Base-by-base conservation (phyloP, 2,888 invertebrate species). In the Labia minor region DNA sequence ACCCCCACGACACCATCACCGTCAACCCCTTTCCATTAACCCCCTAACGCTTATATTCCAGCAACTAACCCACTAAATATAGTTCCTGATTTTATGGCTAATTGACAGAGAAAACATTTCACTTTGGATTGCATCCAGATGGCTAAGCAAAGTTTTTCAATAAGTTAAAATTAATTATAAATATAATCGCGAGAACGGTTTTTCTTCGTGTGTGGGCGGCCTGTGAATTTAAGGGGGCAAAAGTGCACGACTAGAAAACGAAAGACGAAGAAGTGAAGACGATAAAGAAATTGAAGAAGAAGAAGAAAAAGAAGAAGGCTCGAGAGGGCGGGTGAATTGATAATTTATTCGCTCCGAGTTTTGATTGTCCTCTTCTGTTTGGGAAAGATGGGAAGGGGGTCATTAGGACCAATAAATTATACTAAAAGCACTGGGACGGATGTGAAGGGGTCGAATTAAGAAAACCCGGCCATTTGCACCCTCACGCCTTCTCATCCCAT, bases 141-240 rank as follows among this genome's bases (percentile, higher is more conserved):
- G 3, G 14, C n/a, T 16, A 49, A 49, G 49, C 49, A 49, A 49
- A 49, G 49, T 49, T 49, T 49, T 49, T 16, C 49, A 49, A 49
- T 49, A 49, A 49, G 49, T 49, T 49, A 49, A 49, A 49, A 49
- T 49, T 49, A 49, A 49, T 49, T 49, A 49, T 49, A 49, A 49
- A 49, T 49, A 49, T 49, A 3, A n/a, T 49, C 49, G 26, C 26
- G 26, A 26, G 26, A 26, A 26, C 3, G 26, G 26, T 8, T 26
- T 26, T 26, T 26, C 26, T 8, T 26, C 8, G 3, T 8, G 26
- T n/a, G 8, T 26, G 26, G 26, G 26, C 26, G 26, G 26, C 4
- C 4, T n/a, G n/a, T n/a, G n/a, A n/a, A n/a, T n/a, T n/a, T 26
- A 26, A 26, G 8, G 26, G 26, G 26, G 26, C 26, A 26, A 49